Evolutionary conservation across 2,797 vertebrate species (phyloP).

Genomic region (Neostethus bicornis): DNA sequence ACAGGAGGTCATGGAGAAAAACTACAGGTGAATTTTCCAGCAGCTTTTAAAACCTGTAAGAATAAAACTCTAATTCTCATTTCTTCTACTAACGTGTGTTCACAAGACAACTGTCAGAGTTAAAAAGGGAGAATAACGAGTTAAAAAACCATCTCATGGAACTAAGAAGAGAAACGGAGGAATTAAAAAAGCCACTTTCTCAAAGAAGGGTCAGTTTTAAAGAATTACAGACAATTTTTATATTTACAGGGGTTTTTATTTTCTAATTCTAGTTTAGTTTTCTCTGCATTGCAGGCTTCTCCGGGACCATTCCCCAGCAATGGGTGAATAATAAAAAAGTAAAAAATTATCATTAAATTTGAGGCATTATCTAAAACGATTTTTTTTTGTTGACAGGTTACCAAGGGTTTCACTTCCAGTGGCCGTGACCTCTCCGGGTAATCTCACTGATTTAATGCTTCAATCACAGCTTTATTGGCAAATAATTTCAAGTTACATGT

Average conservation of each 20-base stretch:
- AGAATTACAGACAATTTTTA: not conserved
- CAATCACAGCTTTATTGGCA: not conserved
- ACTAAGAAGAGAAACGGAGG: conserved; percentile 81
- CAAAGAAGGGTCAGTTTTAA: conserved; percentile 80
- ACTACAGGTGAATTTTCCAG: conserved; percentile 67
- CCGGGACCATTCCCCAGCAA: conserved; percentile 67
- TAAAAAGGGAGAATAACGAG: conserved; percentile 83
- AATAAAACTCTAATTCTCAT: conserved; percentile 1
- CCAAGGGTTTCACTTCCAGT: conserved; percentile 85
- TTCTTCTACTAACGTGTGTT: conserved; percentile 18
- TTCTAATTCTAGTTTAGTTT: not conserved
- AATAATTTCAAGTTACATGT: conserved; percentile 7
- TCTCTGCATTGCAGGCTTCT: conserved; percentile 65
- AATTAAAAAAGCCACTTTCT: conserved; percentile 85
- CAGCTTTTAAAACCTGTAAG: not conserved
- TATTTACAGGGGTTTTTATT: not conserved
- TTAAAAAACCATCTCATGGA: conserved; percentile 81
- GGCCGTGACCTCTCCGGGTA: conserved; percentile 87
- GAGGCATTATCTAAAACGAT: not conserved
- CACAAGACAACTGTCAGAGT: conserved; percentile 80
- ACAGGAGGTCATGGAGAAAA: conserved; percentile 76
- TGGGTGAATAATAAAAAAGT: conserved; percentile 65
- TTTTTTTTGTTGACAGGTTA: conserved; percentile 55
- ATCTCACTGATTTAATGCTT: conserved; percentile 8
- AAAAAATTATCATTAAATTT: not conserved